Base-by-base conservation (phyloP, 2,888 invertebrate genomes). In the Ephialtes manifestator region DNA sequence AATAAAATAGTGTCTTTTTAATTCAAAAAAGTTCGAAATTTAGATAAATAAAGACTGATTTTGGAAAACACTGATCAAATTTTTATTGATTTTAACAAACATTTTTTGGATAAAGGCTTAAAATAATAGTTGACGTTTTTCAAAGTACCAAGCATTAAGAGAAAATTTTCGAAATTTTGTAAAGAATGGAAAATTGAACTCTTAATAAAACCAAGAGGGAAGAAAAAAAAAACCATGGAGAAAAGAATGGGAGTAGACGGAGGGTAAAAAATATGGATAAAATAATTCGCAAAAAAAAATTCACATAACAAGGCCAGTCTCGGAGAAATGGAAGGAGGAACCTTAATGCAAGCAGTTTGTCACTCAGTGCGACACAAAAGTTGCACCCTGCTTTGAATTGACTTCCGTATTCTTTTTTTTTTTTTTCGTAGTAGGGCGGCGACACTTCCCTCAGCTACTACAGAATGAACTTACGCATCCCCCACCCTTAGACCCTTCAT, bases 381-480 rank as follows among this genome's bases (percentile, higher is more conserved):
- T 83, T 67, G 58, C 63, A 58, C 43, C 46, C 46, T 67, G 67
- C 28, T 71, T 55, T 72, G 77, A 63, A 46, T 67, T 55, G 53
- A 46, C 63, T 68, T 78, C 65, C 60, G 46, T 24, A 18, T 65
- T 75, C 80, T 78, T 43, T 58, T 65, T 60, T 63, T 78, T 43
- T 58, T 65, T 60, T 63, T 48, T 67, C 48, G 65, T 55, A 43
- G 60, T 58, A 55, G 53, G 15, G 24, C n/a, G 58, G 43, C 7
- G 11, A 15, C 72, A 35, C 18, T 35, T 65, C 39, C 39, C 65
- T 43, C 35, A 39, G 67, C 81, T 81, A 53, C 76, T 87, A 78
- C 82, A 84, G 78, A 81, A 71, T 74, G 83, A 86, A 85, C 88
- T 89, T 86, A 82, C 88, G 83, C 72, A 39, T n/a, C 39, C 58